Percentiles rank a stretch among this genome's conserved stretches.
Conservation (phyloP, 2,113 vertebrate species). For the Dipodomys spectabilis region DNA sequence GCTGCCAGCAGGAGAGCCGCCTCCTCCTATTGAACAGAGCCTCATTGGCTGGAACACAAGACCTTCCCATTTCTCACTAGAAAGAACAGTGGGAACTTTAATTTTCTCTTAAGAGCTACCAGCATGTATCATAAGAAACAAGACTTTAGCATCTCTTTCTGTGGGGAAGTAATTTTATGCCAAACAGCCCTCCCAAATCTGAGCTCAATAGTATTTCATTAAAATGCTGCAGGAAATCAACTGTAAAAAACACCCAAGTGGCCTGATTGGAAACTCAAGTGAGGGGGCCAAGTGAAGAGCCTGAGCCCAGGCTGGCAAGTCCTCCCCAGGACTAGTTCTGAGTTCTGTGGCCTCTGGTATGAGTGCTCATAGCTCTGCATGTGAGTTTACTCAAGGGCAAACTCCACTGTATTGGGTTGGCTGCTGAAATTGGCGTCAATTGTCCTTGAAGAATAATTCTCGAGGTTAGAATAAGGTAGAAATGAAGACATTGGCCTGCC, state of each 20-base stretch:
- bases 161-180: slow-evolving; percentile 55
- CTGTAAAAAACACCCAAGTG: neutral
- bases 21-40: slow-evolving; percentile 81
- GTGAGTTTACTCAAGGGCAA: neutral
- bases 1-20: slow-evolving; percentile 76
- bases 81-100: slow-evolving; percentile 67
- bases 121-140: slow-evolving; percentile 72
- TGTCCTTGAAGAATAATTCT: neutral
- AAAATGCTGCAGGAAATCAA: slow-evolving; percentile 5
- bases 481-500: neutral
- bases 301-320: neutral
- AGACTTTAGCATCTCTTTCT: slow-evolving; percentile 64
- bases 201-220: slow-evolving; percentile 17
- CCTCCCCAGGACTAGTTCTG: neutral
- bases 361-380: neutral
- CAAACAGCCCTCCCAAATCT: neutral
- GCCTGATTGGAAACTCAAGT: neutral
- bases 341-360: neutral
- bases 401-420: neutral
- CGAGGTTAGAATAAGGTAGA: neutral
- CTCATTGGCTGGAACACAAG: slow-evolving; percentile 78
- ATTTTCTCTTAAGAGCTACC: slow-evolving; percentile 77
- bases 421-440: neutral
- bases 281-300: neutral
- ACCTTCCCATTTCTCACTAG: slow-evolving; percentile 73